Base-by-base conservation (phyloP, 2,113 vertebrate genomes). In the Saccopteryx leptura region DNA sequence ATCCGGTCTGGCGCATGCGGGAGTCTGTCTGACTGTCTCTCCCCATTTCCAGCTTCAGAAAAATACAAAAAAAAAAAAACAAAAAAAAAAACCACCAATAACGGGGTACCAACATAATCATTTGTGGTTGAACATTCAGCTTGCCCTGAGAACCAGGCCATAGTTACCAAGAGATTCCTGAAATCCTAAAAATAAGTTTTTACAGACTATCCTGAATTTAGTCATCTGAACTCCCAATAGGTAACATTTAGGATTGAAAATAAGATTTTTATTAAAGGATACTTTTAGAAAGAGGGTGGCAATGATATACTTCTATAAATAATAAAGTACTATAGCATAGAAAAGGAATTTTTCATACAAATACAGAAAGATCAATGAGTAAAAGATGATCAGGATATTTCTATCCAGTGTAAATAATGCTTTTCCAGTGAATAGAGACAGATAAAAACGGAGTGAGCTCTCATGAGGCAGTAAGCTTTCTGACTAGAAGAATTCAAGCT, bases 171-270 rank as follows among this genome's bases (percentile, higher is more conserved):
- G 18, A 82, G 52, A 83, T 60, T 83, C 75, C 39, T 91, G n/a
- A 50, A 66, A 78, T 78, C 63, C 26, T 17, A 31, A 23, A 23
- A 87, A 69, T 46, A 23, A 1, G 26, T 78, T 80, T 80, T 92
- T n/a, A 79, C 28, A 79, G 24, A 92, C 48, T 78, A 52, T 11
- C 52, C 72, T 88, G 56, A 92, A 83, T 68, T 26, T 81, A 79
- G 50, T 83, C 17, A 82, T 61, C 65, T 48, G 21, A 93, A 88
- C 71, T 60, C 52, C 28, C 18, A 48, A n/a, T 39, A 75, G 26
- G 26, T 72, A 56, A 75, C 13, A 75, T 88, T 93, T 79, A 81
- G 23, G 23, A 81, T 52, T 94, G 80, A 61, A 76, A 89, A 46
- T 88, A 61, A 48, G 48, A 46, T 85, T 91, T 94, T 75, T 58